Evolutionary conservation across 2,113 vertebrate species (phyloP), one percentile per base, ranked within the genome.

Genomic region (Siniperca chuatsi): DNA sequence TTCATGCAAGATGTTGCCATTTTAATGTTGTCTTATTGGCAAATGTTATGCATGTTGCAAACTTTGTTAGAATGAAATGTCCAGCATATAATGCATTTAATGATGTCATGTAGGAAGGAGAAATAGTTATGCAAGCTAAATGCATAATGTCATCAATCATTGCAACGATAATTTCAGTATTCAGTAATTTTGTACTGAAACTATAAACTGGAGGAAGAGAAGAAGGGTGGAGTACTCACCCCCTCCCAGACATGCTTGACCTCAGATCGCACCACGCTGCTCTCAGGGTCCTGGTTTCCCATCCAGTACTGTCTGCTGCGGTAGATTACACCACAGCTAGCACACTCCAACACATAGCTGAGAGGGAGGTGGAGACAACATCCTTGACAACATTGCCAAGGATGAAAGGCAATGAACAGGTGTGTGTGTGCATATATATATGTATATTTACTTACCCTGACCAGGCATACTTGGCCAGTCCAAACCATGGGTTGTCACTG

Each of bases 301-400:
- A 96, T 62, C 96, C 96, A 97, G 94, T 96, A 96, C 93, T 97
- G 96, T 64, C 96, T 92, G 83, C 96, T 97, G 64, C 96, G 95
- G 90, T 96, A 97, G 90, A 97, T 97, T 2, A 97, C 96, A 8
- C 96, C 96, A 79, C 96, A 97, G 87, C 91, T 95, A 2, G 87
- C 84, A 83, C 96, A 97, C 92, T 97, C 96, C 89, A 97, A 78
- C 69, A 97, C 96, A n/a, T 94, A 97, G 16, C 96, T 97, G 90
- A 8, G 57, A 69, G 40, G 9, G 12, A 61, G 78, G 18, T 6
- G 0, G 7, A 52, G 33, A 48, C 2, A 50, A 20, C 33, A n/a
- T n/a, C n/a, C n/a, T n/a, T n/a, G n/a, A n/a, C n/a, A n/a, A n/a
- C n/a, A n/a, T n/a, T n/a, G n/a, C n/a, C n/a, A n/a, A n/a, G 37